Conservation (phyloP, 2,113 vertebrate species). For the Chamaetylas fuelleborni region DNA sequence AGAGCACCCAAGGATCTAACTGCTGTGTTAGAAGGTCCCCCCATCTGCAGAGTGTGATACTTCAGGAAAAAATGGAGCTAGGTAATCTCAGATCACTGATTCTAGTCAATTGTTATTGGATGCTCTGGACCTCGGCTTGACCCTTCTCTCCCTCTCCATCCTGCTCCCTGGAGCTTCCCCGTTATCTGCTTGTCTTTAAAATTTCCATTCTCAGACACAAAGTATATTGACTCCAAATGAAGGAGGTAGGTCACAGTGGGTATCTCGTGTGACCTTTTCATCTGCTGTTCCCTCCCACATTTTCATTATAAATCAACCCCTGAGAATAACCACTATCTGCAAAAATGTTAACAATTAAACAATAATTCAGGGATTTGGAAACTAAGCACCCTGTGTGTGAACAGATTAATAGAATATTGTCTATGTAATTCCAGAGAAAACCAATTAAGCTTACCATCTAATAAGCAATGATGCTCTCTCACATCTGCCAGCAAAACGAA, state of each 20-base stretch:
- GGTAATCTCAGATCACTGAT: background rate
- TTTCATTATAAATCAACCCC: slow-evolving; percentile 18
- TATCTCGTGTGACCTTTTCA: background rate
- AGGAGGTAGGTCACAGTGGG: background rate
- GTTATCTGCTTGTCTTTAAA: background rate
- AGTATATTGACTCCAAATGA: background rate
- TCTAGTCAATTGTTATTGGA: background rate
- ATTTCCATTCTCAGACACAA: background rate
- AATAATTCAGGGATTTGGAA: slow-evolving; percentile 55
- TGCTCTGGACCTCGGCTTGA: background rate
- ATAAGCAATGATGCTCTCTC: slow-evolving; percentile 40
- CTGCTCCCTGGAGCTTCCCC: background rate
- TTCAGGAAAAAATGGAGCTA: background rate
- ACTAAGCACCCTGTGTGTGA: slow-evolving; percentile 44
- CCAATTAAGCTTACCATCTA: slow-evolving; percentile 54
- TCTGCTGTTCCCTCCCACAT: background rate
- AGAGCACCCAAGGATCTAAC: background rate
- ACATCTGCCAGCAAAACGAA: slow-evolving; percentile 53
- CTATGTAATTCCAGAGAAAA: slow-evolving; percentile 57
- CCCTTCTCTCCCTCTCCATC: background rate
- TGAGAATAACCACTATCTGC: slow-evolving; percentile 5
- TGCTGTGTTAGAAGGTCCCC: too few relatives aligned
- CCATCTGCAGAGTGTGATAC: background rate
- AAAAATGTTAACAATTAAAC: slow-evolving; percentile 58
- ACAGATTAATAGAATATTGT: slow-evolving; percentile 61